Percentiles rank a stretch among this genome's conserved stretches.
phyloP scores from a whole-genome alignment of 2,888 invertebrate species.

The Hirtodrosophila duncani region DNA sequence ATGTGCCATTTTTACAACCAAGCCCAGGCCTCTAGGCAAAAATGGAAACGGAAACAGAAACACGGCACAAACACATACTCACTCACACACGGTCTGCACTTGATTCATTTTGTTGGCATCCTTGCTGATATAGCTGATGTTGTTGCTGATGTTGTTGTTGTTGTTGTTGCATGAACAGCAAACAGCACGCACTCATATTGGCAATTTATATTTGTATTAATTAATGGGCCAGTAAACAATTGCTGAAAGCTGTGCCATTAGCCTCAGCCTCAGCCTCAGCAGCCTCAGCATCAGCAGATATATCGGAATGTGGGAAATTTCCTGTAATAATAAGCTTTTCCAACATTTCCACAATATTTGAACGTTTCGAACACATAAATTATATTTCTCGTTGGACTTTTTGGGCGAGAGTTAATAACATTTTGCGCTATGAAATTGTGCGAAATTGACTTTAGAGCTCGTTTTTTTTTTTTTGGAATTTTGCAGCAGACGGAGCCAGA shows the following conservation, averaged over 20 bases:
- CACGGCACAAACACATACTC: no score
- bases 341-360: no score
- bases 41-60: conserved; percentile 3
- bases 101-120: conserved; percentile 53
- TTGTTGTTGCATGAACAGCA: no score
- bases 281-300: no score
- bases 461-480: conserved; percentile 37
- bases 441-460: conserved; percentile 47
- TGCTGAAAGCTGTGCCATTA: conserved; percentile 69
- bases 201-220: conserved; percentile 74
- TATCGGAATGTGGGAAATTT: conserved; percentile 8
- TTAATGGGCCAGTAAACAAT: conserved; percentile 74
- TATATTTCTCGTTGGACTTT: conserved; percentile 12
- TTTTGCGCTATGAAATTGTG: conserved; percentile 35
- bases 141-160: conserved; percentile 31
- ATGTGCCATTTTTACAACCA: conserved; percentile 56
- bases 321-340: conserved; percentile 28
- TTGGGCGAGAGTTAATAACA: conserved; percentile 50
- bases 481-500: conserved; percentile 25
- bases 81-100: conserved; percentile 42
- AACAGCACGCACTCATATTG: conserved; percentile 71
- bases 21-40: conserved; percentile 12
- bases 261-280: no score
- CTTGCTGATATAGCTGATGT: conserved; percentile 24
- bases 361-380: conserved; percentile 36